Conservation (phyloP, 2,888 invertebrate species). For the Timema cristinae region DNA sequence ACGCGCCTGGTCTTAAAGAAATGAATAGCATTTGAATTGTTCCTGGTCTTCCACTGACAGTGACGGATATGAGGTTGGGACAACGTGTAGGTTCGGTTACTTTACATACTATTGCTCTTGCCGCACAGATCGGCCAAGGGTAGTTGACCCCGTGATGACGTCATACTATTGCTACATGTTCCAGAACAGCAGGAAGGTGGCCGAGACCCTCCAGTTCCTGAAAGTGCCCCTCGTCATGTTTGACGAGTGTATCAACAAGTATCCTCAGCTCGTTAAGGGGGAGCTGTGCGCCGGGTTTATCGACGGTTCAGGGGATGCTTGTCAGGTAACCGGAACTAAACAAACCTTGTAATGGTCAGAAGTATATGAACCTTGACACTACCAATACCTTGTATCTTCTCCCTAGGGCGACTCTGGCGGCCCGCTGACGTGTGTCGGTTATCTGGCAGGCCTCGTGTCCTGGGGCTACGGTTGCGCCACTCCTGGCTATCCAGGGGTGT, state of each 20-base stretch:
- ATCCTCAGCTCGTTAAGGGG: neutral
- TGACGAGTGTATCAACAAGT: conserved; percentile 1
- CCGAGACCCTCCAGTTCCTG: conserved; percentile 4
- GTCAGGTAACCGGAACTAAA: neutral
- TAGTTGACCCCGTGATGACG: too few relatives aligned
- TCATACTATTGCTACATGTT: too few relatives aligned
- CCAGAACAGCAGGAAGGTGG: conserved; percentile 3
- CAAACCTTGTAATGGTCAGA: too few relatives aligned
- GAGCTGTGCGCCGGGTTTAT: neutral
- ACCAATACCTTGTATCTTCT: too few relatives aligned
- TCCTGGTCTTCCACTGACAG: too few relatives aligned
- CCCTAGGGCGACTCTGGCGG: conserved; percentile 24
- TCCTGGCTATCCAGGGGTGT: conserved; percentile 19
- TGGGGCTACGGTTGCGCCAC: conserved; percentile 22
- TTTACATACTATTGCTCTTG: too few relatives aligned
- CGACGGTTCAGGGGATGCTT: conserved; percentile 9
- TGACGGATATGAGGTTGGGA: too few relatives aligned
- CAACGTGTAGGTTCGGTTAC: too few relatives aligned
- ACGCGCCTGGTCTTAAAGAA: too few relatives aligned
- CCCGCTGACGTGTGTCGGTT: conserved; percentile 19
- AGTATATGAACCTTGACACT: too few relatives aligned
- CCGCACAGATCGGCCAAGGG: too few relatives aligned
- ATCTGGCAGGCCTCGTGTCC: conserved; percentile 22
- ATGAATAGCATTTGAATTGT: too few relatives aligned
- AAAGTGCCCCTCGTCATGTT: neutral